phyloP scores from a whole-genome alignment of 2,797 vertebrate genomes.

The Pogoniulus pusillus region DNA sequence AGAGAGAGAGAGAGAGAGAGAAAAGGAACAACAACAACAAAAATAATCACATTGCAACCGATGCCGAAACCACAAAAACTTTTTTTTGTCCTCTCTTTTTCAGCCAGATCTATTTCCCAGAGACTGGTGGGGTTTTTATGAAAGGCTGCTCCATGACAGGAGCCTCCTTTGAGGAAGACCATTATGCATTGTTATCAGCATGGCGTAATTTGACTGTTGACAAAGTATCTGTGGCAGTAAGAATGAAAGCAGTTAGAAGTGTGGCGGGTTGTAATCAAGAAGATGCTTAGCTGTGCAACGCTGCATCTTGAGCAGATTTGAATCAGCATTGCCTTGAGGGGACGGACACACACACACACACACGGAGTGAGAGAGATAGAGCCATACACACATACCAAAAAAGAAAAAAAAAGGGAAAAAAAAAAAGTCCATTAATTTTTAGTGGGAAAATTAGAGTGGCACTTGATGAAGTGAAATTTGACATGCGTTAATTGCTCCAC shows the following conservation, averaged over 20 bases:
- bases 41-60: not conserved
- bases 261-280: slow-evolving; percentile 86
- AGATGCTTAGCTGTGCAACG: slow-evolving; percentile 87
- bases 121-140: slow-evolving; percentile 70
- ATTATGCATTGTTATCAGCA: slow-evolving; percentile 83
- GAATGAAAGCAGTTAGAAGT: slow-evolving; percentile 83
- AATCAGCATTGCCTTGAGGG: slow-evolving; percentile 85
- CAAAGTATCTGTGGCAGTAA: slow-evolving; percentile 84
- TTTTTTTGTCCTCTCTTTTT: slow-evolving; percentile 8
- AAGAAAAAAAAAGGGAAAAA: too few species aligned
- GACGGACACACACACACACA: slow-evolving; percentile 62
- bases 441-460: slow-evolving; percentile 92
- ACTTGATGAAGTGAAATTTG: slow-evolving; percentile 97
- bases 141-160: slow-evolving; percentile 73
- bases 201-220: slow-evolving; percentile 85
- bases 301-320: slow-evolving; percentile 85
- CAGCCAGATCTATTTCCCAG: slow-evolving; percentile 49
- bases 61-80: slow-evolving; percentile 46
- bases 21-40: too few species aligned
- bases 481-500: slow-evolving; percentile 96
- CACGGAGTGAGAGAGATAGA: too few species aligned
- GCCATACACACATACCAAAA: not conserved
- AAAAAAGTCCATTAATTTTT: slow-evolving; percentile 85
- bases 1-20: not conserved
- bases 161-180: slow-evolving; percentile 75